These are phyloP conservation scores for Drosophila nannoptera DNA, from an alignment of 1,140 invertebrate species.

Conservation along the genomic window DNA sequence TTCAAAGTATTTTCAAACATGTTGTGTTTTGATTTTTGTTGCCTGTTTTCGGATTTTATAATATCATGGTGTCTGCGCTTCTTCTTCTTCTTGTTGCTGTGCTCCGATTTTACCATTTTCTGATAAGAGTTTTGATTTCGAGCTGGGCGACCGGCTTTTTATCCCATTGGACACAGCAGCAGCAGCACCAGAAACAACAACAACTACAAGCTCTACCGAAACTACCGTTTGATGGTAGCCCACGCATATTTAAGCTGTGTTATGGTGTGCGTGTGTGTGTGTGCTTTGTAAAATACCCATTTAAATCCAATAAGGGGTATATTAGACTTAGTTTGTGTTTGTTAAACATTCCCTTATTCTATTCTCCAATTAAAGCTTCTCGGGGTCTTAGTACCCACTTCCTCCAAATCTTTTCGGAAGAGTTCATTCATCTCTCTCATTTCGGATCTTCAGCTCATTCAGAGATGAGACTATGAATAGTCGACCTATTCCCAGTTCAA, in stretches of 20 bases:
- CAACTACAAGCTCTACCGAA: not conserved
- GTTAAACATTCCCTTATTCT: not conserved
- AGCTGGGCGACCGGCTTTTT: constrained; percentile 33
- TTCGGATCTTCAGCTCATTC: no score
- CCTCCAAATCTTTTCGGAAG: no score
- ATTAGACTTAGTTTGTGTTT: no score
- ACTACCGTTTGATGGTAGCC: constrained; percentile 10
- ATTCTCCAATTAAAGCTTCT: no score
- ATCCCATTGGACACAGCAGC: constrained; percentile 1
- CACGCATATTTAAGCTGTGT: constrained; percentile 7
- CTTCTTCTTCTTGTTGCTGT: constrained; percentile 9
- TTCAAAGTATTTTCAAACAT: constrained; percentile 30
- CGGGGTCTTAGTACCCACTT: no score
- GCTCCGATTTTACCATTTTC: constrained; percentile 13
- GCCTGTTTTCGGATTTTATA: not conserved
- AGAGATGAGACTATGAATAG: no score
- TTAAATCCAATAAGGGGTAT: no score
- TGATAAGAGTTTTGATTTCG: constrained; percentile 7
- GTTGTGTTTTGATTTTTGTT: not conserved
- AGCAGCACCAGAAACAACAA: not conserved
- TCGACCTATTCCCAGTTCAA: no score
- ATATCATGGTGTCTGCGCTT: not conserved
- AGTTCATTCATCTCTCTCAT: no score
- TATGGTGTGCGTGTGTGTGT: not conserved
- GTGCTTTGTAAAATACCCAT: constrained; percentile 7